phyloP scores from a whole-genome alignment of 2,797 vertebrate species.

The Sphenodon punctatus region DNA sequence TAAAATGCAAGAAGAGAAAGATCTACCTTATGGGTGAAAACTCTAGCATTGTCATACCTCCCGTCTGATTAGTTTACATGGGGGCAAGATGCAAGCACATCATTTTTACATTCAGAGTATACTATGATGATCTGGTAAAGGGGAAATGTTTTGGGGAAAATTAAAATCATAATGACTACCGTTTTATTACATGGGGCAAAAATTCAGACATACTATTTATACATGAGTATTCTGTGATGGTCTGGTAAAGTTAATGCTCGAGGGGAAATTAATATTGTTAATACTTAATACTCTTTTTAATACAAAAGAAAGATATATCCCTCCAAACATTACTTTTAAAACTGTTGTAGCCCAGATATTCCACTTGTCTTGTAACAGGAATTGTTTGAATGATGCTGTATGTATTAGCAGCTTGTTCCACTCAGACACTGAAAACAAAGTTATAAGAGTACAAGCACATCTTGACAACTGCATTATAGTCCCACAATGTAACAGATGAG shows the following conservation, averaged over 20 bases:
- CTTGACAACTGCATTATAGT: slow-evolving; percentile 72
- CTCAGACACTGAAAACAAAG: slow-evolving; percentile 63
- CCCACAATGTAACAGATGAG: slow-evolving; percentile 73
- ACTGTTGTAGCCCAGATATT: not conserved
- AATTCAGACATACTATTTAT: no score
- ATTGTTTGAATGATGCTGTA: slow-evolving; percentile 53
- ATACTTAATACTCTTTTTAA: not conserved
- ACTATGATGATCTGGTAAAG: not conserved
- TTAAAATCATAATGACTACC: no score
- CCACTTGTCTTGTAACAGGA: slow-evolving; percentile 32
- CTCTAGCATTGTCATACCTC: slow-evolving; percentile 1
- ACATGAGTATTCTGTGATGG: no score
- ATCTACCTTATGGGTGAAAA: slow-evolving; percentile 11
- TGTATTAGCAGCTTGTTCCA: slow-evolving; percentile 25
- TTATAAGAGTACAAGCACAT: slow-evolving; percentile 64
- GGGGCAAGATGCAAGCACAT: slow-evolving; percentile 1
- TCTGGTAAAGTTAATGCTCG: slow-evolving; percentile 10
- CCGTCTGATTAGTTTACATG: slow-evolving; percentile 10
- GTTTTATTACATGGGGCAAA: no score
- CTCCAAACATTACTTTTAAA: no score
- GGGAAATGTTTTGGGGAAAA: no score
- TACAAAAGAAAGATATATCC: not conserved
- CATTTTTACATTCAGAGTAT: not conserved
- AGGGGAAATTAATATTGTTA: slow-evolving; percentile 6
- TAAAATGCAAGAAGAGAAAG: slow-evolving; percentile 60